Conservation (phyloP, 2,888 invertebrate species). For the Volucella bombylans region DNA sequence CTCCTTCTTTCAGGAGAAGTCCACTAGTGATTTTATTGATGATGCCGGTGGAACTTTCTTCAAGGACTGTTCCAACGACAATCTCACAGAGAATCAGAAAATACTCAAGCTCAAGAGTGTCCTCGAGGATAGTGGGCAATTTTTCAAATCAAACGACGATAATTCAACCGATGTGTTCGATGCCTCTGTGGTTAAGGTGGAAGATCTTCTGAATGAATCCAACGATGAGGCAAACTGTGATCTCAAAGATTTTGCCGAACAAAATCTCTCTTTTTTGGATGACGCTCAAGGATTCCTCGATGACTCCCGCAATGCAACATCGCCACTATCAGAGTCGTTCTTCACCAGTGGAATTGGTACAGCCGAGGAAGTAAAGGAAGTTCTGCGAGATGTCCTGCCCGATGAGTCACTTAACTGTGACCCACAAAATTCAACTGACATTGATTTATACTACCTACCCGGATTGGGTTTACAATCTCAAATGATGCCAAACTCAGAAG, state of each 20-base stretch:
- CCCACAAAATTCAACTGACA: conserved; percentile 82
- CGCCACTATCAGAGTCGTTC: conserved; percentile 91
- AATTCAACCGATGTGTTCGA: conserved; percentile 77
- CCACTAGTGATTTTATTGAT: conserved; percentile 78
- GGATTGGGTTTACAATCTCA: conserved; percentile 87
- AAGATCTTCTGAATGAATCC: conserved; percentile 79
- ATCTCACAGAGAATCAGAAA: conserved; percentile 80
- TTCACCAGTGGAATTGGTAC: conserved; percentile 92
- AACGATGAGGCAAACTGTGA: conserved; percentile 80
- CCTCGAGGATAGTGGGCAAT: conserved; percentile 79
- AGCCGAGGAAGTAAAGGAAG: conserved; percentile 93
- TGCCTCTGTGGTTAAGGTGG: conserved; percentile 79
- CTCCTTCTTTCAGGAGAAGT: conserved; percentile 81
- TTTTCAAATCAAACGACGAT: conserved; percentile 71
- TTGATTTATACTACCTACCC: conserved; percentile 82
- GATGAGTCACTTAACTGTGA: conserved; percentile 86
- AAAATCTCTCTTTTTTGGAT: conserved; percentile 81
- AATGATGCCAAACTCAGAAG: conserved; percentile 94
- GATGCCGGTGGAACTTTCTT: conserved; percentile 78
- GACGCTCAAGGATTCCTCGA: conserved; percentile 83
- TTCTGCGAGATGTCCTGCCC: conserved; percentile 91
- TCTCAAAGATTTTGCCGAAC: conserved; percentile 81
- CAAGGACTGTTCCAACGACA: conserved; percentile 77
- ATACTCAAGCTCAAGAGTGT: conserved; percentile 82
- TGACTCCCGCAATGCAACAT: conserved; percentile 89